Evolutionary conservation across 2,888 invertebrate genomes (phyloP), one percentile per base, ranked within the genome.

Genomic region (Chesias legatella): DNA sequence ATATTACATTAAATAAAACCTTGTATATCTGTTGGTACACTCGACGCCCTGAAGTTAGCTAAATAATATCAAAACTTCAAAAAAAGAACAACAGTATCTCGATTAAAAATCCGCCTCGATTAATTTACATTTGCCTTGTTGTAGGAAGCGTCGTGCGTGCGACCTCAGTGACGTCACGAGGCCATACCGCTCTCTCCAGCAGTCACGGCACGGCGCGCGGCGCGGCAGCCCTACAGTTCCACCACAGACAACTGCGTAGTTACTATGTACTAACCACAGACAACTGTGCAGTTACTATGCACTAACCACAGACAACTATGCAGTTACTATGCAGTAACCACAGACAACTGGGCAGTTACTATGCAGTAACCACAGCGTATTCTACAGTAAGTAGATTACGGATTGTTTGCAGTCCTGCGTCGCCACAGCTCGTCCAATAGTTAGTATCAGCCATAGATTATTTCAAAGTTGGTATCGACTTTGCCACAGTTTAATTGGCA

Each of bases 141-240:
- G 67, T 73, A 76, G 79, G 78, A 79, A 80, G 75, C 71, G 66
- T 41, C 34, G 46, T 48, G 59, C 73, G 79, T 48, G 59, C 73
- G 79, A 77, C 81, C 79, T 79, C 67, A 56, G 70, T 79, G 80
- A 78, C 79, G 80, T 76, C 79, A 74, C 62, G 75, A 71, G 76
- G 77, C 69, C 68, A 55, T 39, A 52, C 73, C 76, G 72, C 77
- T 77, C 80, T 78, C 79, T 73, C 74, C 56, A 25, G 48, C 49
- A 41, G 50, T 31, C 29, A 34, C 27, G 28, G 26, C 21, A 20
- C n/a, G n/a, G n/a, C n/a, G n/a, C n/a, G n/a, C n/a, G n/a, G n/a
- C n/a, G 13, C 42, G 43, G 35, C 40, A 40, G 44, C 40, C 45
- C 45, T 45, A 21, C 13, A 21, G 22, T n/a, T 7, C 27, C 20